Conservation (phyloP, 2,797 vertebrate species). For the Prionace glauca region DNA sequence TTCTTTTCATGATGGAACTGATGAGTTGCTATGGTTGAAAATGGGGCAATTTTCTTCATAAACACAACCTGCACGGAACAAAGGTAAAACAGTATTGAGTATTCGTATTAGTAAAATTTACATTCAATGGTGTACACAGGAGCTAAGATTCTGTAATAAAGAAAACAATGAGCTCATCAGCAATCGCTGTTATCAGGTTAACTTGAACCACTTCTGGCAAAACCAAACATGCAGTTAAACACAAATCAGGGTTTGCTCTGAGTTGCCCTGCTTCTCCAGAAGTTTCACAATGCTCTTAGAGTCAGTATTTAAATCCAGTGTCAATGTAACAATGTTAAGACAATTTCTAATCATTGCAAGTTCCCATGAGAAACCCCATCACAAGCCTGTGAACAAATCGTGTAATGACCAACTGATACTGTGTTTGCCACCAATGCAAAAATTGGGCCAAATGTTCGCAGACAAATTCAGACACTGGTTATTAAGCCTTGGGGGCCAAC, state of each 20-base stretch:
- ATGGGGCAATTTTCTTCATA: conserved; percentile 69
- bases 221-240: neutral
- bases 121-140: neutral
- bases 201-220: neutral
- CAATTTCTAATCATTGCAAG: neutral
- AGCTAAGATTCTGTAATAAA: neutral
- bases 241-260: neutral
- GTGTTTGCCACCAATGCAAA: neutral
- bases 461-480: neutral
- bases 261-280: neutral
- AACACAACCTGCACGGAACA: conserved; percentile 74
- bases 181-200: neutral
- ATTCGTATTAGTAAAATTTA: neutral
- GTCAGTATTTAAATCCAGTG: neutral
- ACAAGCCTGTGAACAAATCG: too few relatives aligned
- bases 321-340: neutral
- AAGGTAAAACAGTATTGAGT: neutral
- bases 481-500: neutral
- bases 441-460: neutral
- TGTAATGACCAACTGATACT: neutral
- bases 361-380: neutral
- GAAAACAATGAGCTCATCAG: neutral
- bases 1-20: conserved; percentile 82
- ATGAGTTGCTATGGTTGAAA: conserved; percentile 66
- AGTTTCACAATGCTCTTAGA: neutral